Evolutionary conservation across 2,113 vertebrate genomes (phyloP), one percentile per base, ranked within the genome.

Genomic region (Coreoperca whiteheadi): DNA sequence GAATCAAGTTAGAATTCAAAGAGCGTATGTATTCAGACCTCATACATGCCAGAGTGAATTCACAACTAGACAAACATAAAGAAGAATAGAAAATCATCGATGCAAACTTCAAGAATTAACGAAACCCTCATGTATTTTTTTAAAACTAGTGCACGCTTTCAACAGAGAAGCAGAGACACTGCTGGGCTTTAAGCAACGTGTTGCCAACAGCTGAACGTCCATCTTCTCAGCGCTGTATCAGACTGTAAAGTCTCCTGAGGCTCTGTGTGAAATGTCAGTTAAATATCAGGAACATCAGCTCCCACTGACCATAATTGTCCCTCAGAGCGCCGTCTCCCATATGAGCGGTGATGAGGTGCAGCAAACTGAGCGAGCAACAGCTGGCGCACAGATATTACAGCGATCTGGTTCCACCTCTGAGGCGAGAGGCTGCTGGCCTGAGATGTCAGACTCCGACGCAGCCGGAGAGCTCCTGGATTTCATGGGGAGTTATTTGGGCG

Each of bases 231-330:
- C 60, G 74, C 67, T 41, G 57, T 51, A 61, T 77, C 77, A 11
- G 54, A 59, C 68, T 7, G 3, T 51, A 0, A 34, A 67, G 7
- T 43, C 65, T 83, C 82, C 69, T 0, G 71, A 73, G 87, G 77
- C 60, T 74, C 56, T 39, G 43, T 10, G 16, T 70, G 65, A 82
- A 87, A 90, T 89, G 81, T 84, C 83, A 88, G 64, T 66, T 70
- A 81, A 89, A 86, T 83, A 86, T 86, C 84, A 81, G 32, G 57
- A 74, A 71, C 77, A 86, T 77, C 77, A 57, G 32, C 53, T 81
- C 69, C 67, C 56, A 0, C 39, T 78, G 87, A 68, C 79, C 57
- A 37, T 63, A 71, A 74, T 48, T 57, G 72, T 63, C 54, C 81
- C 78, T 74, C 39, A 2, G 80, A 83, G 83, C 77, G 25, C 60